Percentiles rank a stretch among this genome's conserved stretches.
Conservation (phyloP, 2,797 vertebrate species). For the Antennarius maculatus region DNA sequence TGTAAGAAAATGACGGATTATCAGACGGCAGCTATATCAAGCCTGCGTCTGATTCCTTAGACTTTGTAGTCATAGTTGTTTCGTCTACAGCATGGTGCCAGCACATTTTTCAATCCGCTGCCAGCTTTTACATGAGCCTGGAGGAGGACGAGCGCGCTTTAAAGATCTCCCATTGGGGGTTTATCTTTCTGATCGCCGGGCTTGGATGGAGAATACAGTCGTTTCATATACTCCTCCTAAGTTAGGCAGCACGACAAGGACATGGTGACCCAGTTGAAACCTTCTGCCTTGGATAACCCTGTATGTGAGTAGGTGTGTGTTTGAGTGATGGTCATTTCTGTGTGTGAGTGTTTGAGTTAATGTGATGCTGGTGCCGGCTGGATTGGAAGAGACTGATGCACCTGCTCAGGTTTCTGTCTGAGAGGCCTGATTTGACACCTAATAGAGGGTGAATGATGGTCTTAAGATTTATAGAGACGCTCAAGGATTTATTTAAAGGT, state of each 20-base stretch:
- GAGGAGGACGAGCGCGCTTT: conserved; percentile 32
- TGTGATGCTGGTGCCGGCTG: conserved; percentile 33
- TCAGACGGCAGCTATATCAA: conserved; percentile 18
- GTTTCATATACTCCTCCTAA: conserved; percentile 66
- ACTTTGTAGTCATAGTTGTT: conserved; percentile 4
- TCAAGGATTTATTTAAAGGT: conserved; percentile 27
- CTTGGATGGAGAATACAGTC: conserved; percentile 46
- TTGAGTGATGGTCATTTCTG: conserved; percentile 40
- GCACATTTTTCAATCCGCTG: conserved; percentile 21
- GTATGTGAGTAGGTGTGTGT: conserved; percentile 2
- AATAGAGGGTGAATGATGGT: conserved; percentile 45
- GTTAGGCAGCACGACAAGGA: conserved; percentile 64
- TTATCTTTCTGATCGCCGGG: conserved; percentile 71
- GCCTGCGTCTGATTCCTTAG: conserved; percentile 38
- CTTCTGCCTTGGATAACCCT: conserved; percentile 11
- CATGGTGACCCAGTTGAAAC: conserved; percentile 61
- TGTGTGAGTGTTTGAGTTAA: conserved; percentile 48
- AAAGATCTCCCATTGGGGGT: conserved; percentile 70
- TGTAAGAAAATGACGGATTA: conserved; percentile 22
- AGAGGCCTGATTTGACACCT: conserved; percentile 58
- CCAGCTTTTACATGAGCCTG: conserved; percentile 16
- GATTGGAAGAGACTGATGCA: conserved; percentile 41
- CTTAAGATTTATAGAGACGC: conserved; percentile 45
- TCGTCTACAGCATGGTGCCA: conserved; percentile 22
- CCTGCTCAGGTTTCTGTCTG: conserved; percentile 5